Conservation (phyloP, 1,140 invertebrate species). For the Pseudobourletiella spinata region DNA sequence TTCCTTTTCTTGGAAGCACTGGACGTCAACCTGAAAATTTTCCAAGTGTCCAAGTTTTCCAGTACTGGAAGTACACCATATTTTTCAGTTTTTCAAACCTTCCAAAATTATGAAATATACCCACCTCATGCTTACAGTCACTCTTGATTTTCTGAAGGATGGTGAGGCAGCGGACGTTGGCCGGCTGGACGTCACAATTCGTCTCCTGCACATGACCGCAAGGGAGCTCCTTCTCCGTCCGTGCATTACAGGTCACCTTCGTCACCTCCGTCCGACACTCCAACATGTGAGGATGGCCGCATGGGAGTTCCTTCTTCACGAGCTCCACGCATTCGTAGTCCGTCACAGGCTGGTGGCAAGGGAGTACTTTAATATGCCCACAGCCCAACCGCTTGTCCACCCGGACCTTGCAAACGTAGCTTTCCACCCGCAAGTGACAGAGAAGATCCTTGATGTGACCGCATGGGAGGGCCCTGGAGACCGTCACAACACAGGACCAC, state of each 20-base stretch:
- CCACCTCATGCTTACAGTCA: conserved; percentile 13
- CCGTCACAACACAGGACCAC: not conserved
- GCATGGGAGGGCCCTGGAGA: not conserved
- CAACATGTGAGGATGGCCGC: conserved; percentile 20
- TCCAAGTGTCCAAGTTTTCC: not conserved
- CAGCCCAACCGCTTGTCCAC: conserved; percentile 1
- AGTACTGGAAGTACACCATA: not conserved
- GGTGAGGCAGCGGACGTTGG: not conserved
- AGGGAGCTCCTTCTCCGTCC: conserved; percentile 1
- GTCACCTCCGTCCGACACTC: conserved; percentile 8
- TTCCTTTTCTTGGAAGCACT: conserved; percentile 10
- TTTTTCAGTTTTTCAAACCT: not conserved
- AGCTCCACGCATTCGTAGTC: conserved; percentile 14
- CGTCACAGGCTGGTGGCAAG: not conserved
- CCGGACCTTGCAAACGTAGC: not conserved
- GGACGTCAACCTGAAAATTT: conserved; percentile 14
- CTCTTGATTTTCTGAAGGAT: not conserved
- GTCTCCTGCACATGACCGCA: conserved; percentile 12
- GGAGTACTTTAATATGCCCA: conserved; percentile 4
- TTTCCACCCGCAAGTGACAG: not conserved
- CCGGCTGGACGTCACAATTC: not conserved
- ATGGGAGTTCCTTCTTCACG: conserved; percentile 21
- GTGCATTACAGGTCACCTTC: not conserved
- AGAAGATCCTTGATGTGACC: not conserved
- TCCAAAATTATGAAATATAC: not conserved